These are phyloP conservation scores for Scomber colias DNA, from an alignment of 2,113 vertebrate species.

Conservation along the genomic window DNA sequence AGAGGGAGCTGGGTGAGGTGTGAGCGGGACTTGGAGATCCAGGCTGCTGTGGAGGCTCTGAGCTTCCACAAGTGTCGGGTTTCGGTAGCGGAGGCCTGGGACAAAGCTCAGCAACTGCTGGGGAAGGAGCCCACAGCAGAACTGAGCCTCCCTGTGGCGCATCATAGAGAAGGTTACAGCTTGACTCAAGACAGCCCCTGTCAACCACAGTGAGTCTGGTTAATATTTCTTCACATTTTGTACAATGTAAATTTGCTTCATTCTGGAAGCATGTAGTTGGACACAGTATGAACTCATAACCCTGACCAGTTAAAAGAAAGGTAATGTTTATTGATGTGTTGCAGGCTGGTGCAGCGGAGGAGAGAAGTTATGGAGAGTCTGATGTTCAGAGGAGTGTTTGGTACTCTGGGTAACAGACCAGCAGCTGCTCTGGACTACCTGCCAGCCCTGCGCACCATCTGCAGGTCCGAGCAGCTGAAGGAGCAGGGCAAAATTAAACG, in stretches of 20 bases:
- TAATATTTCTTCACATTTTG: background rate
- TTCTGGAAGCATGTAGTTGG: no score
- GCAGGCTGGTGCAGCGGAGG: constrained; percentile 84
- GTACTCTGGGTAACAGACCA: constrained; percentile 84
- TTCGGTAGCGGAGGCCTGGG: constrained; percentile 82
- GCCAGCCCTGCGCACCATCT: constrained; percentile 92
- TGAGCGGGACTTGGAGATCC: constrained; percentile 82
- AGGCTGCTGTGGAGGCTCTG: constrained; percentile 88
- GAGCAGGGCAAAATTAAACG: constrained; percentile 93
- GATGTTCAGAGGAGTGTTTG: constrained; percentile 82
- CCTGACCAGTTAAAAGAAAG: background rate
- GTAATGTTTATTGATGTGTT: constrained; percentile 40
- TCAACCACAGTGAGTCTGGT: constrained; percentile 85
- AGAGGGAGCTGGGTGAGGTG: constrained; percentile 65
- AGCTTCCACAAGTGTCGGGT: constrained; percentile 88
- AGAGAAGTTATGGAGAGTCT: constrained; percentile 84
- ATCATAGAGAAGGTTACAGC: constrained; percentile 76
- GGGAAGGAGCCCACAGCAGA: constrained; percentile 79
- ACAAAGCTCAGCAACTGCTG: constrained; percentile 75
- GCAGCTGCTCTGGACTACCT: constrained; percentile 89
- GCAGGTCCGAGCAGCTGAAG: constrained; percentile 91
- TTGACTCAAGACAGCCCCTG: constrained; percentile 79
- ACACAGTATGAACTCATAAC: no score
- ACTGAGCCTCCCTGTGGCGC: constrained; percentile 85
- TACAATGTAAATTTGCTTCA: no score